phyloP scores from a whole-genome alignment of 2,113 vertebrate genomes.

The Orthonyx spaldingii region DNA sequence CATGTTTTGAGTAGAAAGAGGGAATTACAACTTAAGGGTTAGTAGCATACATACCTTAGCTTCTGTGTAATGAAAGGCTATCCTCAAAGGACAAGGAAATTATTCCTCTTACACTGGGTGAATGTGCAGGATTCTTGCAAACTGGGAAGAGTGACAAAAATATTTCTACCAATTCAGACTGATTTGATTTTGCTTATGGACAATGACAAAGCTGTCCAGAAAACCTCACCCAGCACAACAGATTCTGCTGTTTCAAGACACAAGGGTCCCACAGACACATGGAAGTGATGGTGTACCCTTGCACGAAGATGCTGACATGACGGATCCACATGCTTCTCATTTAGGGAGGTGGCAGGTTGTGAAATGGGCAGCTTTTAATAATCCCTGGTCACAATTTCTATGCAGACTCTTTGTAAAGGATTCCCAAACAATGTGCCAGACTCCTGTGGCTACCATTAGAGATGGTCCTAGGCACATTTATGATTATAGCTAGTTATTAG shows the following conservation, averaged over 20 bases:
- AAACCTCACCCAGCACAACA: neutral
- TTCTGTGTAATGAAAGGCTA: neutral
- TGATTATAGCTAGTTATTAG: neutral
- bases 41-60: neutral
- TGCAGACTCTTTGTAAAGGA: neutral
- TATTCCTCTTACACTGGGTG: neutral
- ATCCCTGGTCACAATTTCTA: neutral
- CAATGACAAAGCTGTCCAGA: neutral
- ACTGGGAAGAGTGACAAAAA: neutral
- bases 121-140: neutral
- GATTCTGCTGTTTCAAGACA: neutral
- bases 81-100: neutral
- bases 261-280: rapidly evolving
- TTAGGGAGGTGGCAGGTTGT: neutral
- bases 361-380: neutral
- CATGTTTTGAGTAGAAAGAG: neutral
- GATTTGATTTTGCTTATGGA: neutral
- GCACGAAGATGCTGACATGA: neutral
- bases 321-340: neutral
- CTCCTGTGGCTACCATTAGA: neutral
- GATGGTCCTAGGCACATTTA: neutral
- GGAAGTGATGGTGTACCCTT: rapidly evolving
- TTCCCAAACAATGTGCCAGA: neutral
- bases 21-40: neutral
- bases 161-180: neutral